Evolutionary conservation across 2,797 vertebrate species (phyloP).

Genomic region (Enteromius anoplus): DNA sequence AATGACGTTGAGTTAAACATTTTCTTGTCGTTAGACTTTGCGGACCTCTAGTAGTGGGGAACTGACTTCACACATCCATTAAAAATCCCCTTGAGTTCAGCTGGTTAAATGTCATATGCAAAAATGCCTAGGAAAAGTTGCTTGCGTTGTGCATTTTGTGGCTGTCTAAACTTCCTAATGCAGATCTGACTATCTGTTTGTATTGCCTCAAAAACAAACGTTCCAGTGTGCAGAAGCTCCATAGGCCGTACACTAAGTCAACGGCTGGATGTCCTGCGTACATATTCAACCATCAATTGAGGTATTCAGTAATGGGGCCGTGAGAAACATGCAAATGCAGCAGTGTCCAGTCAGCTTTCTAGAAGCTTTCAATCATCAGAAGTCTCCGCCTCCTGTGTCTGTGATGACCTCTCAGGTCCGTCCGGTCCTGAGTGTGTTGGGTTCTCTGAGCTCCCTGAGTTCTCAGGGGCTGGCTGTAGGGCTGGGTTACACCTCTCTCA

Average conservation of each 20-base stretch:
- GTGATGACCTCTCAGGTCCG: constrained; percentile 50
- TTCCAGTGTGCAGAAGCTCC: neutral
- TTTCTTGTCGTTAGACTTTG: neutral
- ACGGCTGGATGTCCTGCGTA: neutral
- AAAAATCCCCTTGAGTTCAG: neutral
- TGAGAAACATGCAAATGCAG: constrained; percentile 6
- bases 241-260: neutral
- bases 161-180: neutral
- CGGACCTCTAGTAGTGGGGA: neutral
- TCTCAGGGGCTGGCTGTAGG: constrained; percentile 60
- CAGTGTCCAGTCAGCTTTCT: constrained; percentile 20
- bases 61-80: neutral
- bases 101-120: neutral
- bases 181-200: neutral
- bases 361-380: constrained; percentile 28
- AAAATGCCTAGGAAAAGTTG: neutral
- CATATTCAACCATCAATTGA: constrained; percentile 10
- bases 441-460: constrained; percentile 60
- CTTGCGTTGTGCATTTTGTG: neutral
- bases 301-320: neutral
- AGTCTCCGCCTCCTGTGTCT: constrained; percentile 42
- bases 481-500: constrained; percentile 65
- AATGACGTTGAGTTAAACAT: too few relatives aligned
- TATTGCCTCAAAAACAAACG: neutral
- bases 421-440: constrained; percentile 44